Evolutionary conservation across 1,140 invertebrate species (phyloP).

Genomic region (Pseudomyrmex dendroicus): DNA sequence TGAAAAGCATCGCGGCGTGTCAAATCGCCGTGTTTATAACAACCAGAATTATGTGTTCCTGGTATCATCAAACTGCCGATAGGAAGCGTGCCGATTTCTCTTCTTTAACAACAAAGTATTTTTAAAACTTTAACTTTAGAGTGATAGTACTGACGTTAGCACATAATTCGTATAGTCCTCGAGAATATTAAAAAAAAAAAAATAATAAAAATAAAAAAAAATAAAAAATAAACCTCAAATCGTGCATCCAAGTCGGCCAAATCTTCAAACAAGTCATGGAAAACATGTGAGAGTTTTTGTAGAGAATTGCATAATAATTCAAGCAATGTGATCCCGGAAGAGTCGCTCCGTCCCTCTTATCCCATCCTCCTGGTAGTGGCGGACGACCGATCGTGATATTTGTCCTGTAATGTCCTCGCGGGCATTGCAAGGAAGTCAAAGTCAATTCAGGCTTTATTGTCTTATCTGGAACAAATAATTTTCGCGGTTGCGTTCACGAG

Average conservation of each 20-base stretch:
- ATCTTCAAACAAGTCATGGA: conserved; percentile 87
- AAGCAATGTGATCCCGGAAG: conserved; percentile 83
- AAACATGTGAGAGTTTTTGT: conserved; percentile 83
- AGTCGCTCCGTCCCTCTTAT: conserved; percentile 75
- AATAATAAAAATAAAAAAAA: no score
- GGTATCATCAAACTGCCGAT: conserved; percentile 88
- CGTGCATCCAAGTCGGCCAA: conserved; percentile 89
- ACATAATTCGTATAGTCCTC: not conserved
- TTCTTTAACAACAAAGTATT: conserved; percentile 75
- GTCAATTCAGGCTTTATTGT: conserved; percentile 73
- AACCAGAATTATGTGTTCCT: conserved; percentile 90
- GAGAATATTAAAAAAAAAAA: no score
- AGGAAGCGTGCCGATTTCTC: conserved; percentile 85
- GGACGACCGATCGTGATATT: conserved; percentile 84
- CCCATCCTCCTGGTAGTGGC: conserved; percentile 85
- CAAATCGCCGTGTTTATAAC: conserved; percentile 84
- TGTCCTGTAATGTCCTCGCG: conserved; percentile 82
- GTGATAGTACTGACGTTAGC: not conserved
- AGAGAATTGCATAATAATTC: conserved; percentile 86
- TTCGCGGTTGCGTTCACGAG: conserved; percentile 39
- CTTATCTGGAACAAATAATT: conserved; percentile 71
- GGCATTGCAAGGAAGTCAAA: conserved; percentile 75
- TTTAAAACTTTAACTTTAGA: not conserved
- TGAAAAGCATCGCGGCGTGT: conserved; percentile 81
- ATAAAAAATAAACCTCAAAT: conserved; percentile 84